phyloP scores from a whole-genome alignment of 2,888 invertebrate genomes.

The Ormyrus labotus region DNA sequence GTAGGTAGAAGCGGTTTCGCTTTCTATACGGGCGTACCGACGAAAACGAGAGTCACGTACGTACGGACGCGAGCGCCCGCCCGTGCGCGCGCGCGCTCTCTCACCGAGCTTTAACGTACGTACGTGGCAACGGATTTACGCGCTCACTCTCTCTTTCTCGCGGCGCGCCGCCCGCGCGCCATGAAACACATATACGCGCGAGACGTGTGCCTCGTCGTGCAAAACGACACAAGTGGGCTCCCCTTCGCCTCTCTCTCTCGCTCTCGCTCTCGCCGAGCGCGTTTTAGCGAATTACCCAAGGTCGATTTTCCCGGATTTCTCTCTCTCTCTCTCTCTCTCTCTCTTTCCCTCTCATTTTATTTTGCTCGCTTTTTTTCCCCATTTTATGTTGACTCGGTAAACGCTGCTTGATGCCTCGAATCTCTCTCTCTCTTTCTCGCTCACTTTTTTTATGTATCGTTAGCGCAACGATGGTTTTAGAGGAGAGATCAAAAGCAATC shows the following conservation, averaged over 20 bases:
- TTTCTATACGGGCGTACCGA: conserved; percentile 72
- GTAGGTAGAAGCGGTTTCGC: conserved; percentile 75
- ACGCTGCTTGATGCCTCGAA: conserved; percentile 18
- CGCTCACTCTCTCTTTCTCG: conserved; percentile 29
- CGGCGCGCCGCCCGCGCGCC: conserved; percentile 1
- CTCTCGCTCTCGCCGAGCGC: not conserved
- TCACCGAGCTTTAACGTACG: conserved; percentile 52
- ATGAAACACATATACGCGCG: conserved; percentile 27
- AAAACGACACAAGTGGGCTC: conserved; percentile 40
- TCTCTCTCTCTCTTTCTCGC: not conserved
- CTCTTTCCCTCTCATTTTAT: conserved; percentile 18
- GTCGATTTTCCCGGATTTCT: conserved; percentile 49
- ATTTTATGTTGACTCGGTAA: conserved; percentile 42
- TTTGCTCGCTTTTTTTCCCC: conserved; percentile 1
- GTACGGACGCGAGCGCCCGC: conserved; percentile 58
- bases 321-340: not conserved
- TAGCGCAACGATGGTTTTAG: conserved; percentile 34
- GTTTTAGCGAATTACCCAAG: conserved; percentile 48
- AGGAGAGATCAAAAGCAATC: conserved; percentile 45
- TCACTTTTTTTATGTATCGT: conserved; percentile 35
- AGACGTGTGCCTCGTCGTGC: conserved; percentile 12
- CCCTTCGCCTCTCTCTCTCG: conserved; percentile 4
- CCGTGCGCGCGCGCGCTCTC: conserved; percentile 14
- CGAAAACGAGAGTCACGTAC: conserved; percentile 75
- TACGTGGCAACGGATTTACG: conserved; percentile 53